Evolutionary conservation across 2,888 invertebrate species (phyloP).

Genomic region (Drosophila sordidula): DNA sequence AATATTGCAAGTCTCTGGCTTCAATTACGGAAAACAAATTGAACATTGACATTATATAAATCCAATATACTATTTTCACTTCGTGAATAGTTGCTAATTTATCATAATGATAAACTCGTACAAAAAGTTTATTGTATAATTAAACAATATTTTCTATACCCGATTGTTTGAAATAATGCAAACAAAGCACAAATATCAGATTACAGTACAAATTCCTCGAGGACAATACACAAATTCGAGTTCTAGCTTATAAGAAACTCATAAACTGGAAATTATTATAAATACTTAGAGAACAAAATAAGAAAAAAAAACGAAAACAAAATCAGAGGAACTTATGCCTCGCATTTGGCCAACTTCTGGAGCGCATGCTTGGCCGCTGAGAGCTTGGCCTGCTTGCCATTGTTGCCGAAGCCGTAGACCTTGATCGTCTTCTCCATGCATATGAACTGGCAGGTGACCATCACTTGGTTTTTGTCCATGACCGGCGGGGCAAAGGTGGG

Average conservation of each 20-base stretch:
- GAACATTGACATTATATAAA: no score
- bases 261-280: neutral
- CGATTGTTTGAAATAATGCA: neutral
- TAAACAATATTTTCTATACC: neutral
- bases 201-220: neutral
- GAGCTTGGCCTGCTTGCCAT: conserved; percentile 90
- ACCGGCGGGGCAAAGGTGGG: conserved; percentile 87
- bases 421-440: conserved; percentile 87
- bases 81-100: no score
- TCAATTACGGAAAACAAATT: no score
- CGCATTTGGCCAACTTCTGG: conserved; percentile 81
- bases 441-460: conserved; percentile 88
- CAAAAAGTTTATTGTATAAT: no score
- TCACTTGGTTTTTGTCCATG: conserved; percentile 84
- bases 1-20: no score
- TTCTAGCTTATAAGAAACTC: neutral
- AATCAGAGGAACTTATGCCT: conserved; percentile 30
- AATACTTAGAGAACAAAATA: neutral
- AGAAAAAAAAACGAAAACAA: neutral
- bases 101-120: no score
- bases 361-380: conserved; percentile 93
- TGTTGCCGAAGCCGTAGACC: conserved; percentile 90
- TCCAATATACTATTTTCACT: no score
- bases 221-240: neutral
- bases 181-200: neutral